Evolutionary conservation across 1,140 invertebrate species (phyloP), one percentile per base, ranked within the genome.

Genomic region (Chlorops oryzae): DNA sequence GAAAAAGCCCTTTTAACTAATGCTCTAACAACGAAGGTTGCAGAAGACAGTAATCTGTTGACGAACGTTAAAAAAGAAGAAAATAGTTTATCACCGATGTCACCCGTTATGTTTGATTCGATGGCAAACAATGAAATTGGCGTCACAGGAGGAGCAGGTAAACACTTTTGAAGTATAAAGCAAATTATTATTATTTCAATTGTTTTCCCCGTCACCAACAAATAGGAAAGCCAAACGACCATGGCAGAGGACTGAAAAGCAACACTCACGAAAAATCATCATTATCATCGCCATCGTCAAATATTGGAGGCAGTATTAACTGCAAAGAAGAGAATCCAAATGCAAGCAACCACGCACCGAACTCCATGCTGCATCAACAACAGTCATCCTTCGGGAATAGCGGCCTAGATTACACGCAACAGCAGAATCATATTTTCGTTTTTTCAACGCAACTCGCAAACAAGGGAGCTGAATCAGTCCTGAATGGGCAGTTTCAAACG

Each of bases 341-440:
- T 45, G 15, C 52, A n/a, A 52, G 50, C 20, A 56, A 27, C 27
- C 59, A 63, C 45, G 35, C 48, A n/a, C n/a, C n/a, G n/a, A n/a
- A n/a, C n/a, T n/a, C n/a, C n/a, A n/a, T n/a, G n/a, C 9, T 46
- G 48, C 23, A 44, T 24, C 18, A 39, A 39, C 37, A 32, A 25
- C 20, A 2, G 32, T 50, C 22, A 51, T 43, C 27, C 41, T 42
- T n/a, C 39, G n/a, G 18, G 24, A n/a, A 61, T 3, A 59, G 55
- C 21, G 63, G 64, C 15, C 43, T 69, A 35, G 67, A 70, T 41
- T 70, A 66, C 83, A 89, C 90, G 87, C 92, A 96, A 75, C 93
- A 96, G 70, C 92, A 96, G 74, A 96, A 89, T 77, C 93, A 97
- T 74, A 93, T 98, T 64, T 98, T 96, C 81, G 94, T 98, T 45